phyloP scores from a whole-genome alignment of 2,113 vertebrate species.

The Brienomyrus longianalis region DNA sequence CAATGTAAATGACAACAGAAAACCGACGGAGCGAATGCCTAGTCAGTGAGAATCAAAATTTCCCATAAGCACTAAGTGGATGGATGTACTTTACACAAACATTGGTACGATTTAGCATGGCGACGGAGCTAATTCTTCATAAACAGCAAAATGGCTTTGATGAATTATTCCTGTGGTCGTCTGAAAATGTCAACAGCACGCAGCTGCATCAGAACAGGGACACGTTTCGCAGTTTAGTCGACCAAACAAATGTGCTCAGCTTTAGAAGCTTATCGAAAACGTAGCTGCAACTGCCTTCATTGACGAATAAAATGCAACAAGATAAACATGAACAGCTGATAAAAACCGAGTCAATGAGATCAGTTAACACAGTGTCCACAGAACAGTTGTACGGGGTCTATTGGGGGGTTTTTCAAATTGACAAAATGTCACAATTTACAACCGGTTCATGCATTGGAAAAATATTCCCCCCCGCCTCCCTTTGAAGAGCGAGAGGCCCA shows the following conservation, averaged over 20 bases:
- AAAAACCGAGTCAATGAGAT: too few species aligned
- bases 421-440: background rate
- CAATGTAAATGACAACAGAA: conserved; percentile 5
- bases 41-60: conserved; percentile 31
- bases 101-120: conserved; percentile 18
- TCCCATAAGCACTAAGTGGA: conserved; percentile 37
- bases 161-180: background rate
- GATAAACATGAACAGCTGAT: conserved; percentile 4
- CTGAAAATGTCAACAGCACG: conserved; percentile 42
- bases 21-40: conserved; percentile 22
- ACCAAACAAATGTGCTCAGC: conserved; percentile 50
- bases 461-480: background rate
- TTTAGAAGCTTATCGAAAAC: conserved; percentile 68
- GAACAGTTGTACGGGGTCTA: background rate
- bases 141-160: conserved; percentile 4
- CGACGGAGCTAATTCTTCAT: background rate
- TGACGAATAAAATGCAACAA: conserved; percentile 44
- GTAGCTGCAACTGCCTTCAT: conserved; percentile 57
- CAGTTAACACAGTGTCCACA: background rate
- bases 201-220: conserved; percentile 62
- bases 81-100: conserved; percentile 39
- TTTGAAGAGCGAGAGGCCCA: background rate
- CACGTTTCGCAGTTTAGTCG: conserved; percentile 43
- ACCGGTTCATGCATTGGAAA: background rate
- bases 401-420: background rate